Conservation (phyloP, 2,113 vertebrate species). For the Brachypteracias leptosomus region DNA sequence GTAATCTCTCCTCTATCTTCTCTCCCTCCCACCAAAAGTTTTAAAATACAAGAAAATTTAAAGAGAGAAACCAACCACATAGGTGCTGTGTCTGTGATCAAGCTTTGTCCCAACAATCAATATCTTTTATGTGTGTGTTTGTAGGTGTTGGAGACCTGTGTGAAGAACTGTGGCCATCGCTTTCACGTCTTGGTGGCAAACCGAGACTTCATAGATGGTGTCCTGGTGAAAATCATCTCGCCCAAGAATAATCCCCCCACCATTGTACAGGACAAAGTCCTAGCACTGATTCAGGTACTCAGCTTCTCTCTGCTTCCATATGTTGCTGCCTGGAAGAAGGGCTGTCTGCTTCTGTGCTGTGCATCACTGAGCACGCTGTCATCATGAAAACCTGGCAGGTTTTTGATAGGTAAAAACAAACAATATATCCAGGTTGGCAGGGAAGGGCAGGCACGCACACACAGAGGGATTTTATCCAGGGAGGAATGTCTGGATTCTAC, state of each 20-base stretch:
- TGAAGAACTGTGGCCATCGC: constrained; percentile 99
- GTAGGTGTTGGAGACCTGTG: constrained; percentile 95
- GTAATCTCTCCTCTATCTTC: background rate
- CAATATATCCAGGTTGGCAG: background rate
- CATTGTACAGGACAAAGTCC: constrained; percentile 97
- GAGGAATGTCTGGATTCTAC: background rate
- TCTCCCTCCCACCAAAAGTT: background rate
- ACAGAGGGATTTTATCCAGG: background rate
- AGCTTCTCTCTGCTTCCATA: background rate
- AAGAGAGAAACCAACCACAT: background rate
- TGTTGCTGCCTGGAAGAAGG: constrained; percentile 24
- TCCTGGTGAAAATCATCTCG: constrained; percentile 96
- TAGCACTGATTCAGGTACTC: constrained; percentile 93
- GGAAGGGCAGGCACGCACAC: background rate
- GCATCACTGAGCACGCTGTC: constrained; percentile 9
- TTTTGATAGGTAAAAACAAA: constrained; percentile 6
- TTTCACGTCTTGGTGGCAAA: constrained; percentile 93
- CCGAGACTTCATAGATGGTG: constrained; percentile 94
- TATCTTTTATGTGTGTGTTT: background rate
- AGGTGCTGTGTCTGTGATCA: background rate
- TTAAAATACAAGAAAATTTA: background rate
- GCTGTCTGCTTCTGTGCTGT: background rate
- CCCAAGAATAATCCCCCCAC: constrained; percentile 97
- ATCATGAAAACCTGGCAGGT: background rate
- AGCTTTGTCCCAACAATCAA: background rate